Base-by-base conservation (phyloP, 1,140 invertebrate genomes). In the Tetramorium parvispinum region DNA sequence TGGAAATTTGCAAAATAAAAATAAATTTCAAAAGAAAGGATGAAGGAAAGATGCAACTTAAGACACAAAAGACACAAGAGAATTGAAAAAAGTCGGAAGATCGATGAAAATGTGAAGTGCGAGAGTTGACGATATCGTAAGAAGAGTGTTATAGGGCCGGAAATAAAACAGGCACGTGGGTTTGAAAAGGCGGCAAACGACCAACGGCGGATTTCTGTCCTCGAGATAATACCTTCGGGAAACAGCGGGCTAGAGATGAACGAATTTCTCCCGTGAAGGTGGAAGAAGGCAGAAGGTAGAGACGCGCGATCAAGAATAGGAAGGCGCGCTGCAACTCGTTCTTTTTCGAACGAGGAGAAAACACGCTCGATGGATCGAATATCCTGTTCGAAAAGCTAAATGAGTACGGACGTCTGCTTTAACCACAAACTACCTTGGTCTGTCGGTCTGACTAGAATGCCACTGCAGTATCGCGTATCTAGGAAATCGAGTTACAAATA, bases 341-440 rank as follows among this genome's bases (percentile, higher is more conserved):
- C 68, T 83, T 83, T 75, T 75, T 55, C 24, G 43, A 46, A 66
- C 65, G 27, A 59, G 49, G 55, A 86, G 87, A 59, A 89, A 89
- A 89, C 87, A 87, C 85, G 88, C 51, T 86, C 75, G 76, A 81
- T 66, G 16, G 27, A 86, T 87, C 85, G 85, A 89, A 75, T 89
- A 86, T 87, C 78, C 77, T 87, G 85, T 57, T 66, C 24, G 73
- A 87, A 73, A 65, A 85, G 70, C 61, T 86, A 85, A 92, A 89
- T 81, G 49, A 85, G 71, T 55, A 53, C 46, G 57, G 46, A 55
- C 75, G 61, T 85, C 85, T 71, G 87, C 53, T 76, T 70, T 71
- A 21, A 61, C 76, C 32, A 75, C 89, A 87, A 89, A 86, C 87
- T 85, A 79, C 32, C 66, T 53, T 24, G 37, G 21, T 82, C 32